A percentile compares a stretch with the other conserved stretches of the same genome.
These are phyloP conservation scores for Habropoda laboriosa DNA, from an alignment of 1,140 invertebrate genomes.

Conservation along the genomic window DNA sequence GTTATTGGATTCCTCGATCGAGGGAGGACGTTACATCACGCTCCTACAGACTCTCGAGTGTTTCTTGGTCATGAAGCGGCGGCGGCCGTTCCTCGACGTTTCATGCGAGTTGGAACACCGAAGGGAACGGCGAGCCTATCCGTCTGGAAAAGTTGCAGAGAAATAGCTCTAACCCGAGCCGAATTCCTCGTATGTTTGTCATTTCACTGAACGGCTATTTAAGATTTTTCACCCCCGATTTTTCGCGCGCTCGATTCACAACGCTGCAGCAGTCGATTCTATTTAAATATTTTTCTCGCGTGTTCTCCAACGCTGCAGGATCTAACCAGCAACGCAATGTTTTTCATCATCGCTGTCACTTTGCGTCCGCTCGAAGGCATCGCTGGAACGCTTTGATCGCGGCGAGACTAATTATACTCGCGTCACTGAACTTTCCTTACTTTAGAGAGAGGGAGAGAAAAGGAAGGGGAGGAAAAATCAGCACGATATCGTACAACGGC, in stretches of 20 bases:
- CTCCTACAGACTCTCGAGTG: slow-evolving; percentile 53
- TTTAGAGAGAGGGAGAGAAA: neutral
- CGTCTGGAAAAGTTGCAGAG: slow-evolving; percentile 44
- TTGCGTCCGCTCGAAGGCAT: neutral
- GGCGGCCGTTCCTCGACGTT: slow-evolving; percentile 41
- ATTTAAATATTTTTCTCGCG: slow-evolving; percentile 22
- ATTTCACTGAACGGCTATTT: slow-evolving; percentile 5
- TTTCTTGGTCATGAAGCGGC: slow-evolving; percentile 55
- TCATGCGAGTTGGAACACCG: slow-evolving; percentile 36
- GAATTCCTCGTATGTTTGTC: slow-evolving; percentile 24
- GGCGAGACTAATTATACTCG: neutral
- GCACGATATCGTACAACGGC: neutral
- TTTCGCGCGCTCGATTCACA: neutral
- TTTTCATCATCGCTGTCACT: neutral
- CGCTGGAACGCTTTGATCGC: slow-evolving; percentile 1
- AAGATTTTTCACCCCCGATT: neutral
- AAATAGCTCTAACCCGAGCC: slow-evolving; percentile 2
- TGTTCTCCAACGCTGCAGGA: neutral
- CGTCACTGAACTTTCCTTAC: neutral
- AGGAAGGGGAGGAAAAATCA: neutral
- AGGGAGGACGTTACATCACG: slow-evolving; percentile 61
- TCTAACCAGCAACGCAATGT: no score
- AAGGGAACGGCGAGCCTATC: slow-evolving; percentile 26
- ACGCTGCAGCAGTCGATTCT: neutral
- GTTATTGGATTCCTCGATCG: slow-evolving; percentile 67